Conservation (phyloP, 2,113 vertebrate genomes). For the Colistium nudipinnis region DNA sequence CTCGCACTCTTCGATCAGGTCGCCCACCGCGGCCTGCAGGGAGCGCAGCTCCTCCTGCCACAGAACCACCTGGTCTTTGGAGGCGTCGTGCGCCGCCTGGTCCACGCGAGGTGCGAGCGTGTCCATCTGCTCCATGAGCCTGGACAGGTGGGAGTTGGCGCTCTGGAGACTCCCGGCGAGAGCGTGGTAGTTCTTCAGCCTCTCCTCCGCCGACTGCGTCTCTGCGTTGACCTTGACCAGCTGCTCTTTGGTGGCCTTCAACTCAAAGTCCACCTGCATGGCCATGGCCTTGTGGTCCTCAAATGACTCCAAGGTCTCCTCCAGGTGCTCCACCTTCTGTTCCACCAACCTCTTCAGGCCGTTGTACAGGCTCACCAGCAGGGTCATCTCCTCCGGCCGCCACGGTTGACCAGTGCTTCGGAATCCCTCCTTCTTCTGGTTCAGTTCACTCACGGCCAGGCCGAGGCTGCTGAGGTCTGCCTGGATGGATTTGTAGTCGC, state of each 20-base stretch:
- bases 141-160: constrained; percentile 85
- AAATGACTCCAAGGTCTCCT: constrained; percentile 86
- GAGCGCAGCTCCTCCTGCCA: constrained; percentile 91
- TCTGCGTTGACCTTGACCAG: constrained; percentile 89
- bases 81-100: constrained; percentile 80
- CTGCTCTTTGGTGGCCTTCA: constrained; percentile 84
- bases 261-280: constrained; percentile 84
- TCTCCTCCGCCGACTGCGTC: constrained; percentile 91
- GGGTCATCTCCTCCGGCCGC: constrained; percentile 90
- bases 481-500: constrained; percentile 83
- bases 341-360: constrained; percentile 87
- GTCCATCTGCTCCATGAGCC: constrained; percentile 89
- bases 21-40: constrained; percentile 85
- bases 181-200: constrained; percentile 91
- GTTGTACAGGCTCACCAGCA: constrained; percentile 84
- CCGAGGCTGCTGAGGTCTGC: constrained; percentile 82
- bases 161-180: constrained; percentile 91
- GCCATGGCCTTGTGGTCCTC: constrained; percentile 88
- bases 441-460: constrained; percentile 88
- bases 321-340: constrained; percentile 85
- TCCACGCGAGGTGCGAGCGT: constrained; percentile 87
- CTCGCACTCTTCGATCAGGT: constrained; percentile 90
- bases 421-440: constrained; percentile 94
- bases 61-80: constrained; percentile 83
- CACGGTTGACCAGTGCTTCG: constrained; percentile 92